Evolutionary conservation across 1,140 invertebrate genomes (phyloP).

Genomic region (Calephelis virginiensis): DNA sequence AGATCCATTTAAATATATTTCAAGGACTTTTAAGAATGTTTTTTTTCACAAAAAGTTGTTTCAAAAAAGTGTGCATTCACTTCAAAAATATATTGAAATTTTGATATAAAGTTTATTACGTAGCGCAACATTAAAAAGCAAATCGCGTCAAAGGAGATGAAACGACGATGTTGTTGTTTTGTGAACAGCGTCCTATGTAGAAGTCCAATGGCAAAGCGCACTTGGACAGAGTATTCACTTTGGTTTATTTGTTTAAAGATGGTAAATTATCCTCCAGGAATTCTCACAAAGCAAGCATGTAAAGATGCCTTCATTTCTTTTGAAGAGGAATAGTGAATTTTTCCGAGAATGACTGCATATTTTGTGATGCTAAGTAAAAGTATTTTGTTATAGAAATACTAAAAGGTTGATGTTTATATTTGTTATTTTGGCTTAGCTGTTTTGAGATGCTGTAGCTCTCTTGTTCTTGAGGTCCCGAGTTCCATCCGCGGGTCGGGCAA

Average conservation of each 20-base stretch:
- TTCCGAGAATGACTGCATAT: neutral
- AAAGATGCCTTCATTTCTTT: conserved; percentile 18
- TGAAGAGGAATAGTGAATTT: conserved; percentile 16
- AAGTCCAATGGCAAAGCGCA: conserved; percentile 23
- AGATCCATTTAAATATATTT: too few species aligned
- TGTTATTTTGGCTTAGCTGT: too few species aligned
- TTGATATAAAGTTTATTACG: too few species aligned
- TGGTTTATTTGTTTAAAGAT: conserved; percentile 26
- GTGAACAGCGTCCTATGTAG: conserved; percentile 11
- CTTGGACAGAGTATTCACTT: conserved; percentile 15
- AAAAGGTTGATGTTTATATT: too few species aligned
- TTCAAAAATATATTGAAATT: too few species aligned
- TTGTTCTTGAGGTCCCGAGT: too few species aligned
- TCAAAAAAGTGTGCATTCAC: too few species aligned
- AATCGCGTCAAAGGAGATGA: conserved; percentile 27
- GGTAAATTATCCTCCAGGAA: conserved; percentile 29
- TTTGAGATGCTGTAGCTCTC: too few species aligned
- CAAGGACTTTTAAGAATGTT: too few species aligned
- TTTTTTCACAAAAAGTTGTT: too few species aligned
- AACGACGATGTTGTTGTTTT: neutral
- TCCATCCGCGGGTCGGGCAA: too few species aligned
- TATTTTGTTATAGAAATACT: too few species aligned
- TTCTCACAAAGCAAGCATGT: conserved; percentile 20
- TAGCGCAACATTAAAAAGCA: conserved; percentile 21
- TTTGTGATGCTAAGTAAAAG: neutral